Evolutionary conservation across 1,140 invertebrate genomes (phyloP), one percentile per base, ranked within the genome.

Genomic region (Lepidostoma basale): DNA sequence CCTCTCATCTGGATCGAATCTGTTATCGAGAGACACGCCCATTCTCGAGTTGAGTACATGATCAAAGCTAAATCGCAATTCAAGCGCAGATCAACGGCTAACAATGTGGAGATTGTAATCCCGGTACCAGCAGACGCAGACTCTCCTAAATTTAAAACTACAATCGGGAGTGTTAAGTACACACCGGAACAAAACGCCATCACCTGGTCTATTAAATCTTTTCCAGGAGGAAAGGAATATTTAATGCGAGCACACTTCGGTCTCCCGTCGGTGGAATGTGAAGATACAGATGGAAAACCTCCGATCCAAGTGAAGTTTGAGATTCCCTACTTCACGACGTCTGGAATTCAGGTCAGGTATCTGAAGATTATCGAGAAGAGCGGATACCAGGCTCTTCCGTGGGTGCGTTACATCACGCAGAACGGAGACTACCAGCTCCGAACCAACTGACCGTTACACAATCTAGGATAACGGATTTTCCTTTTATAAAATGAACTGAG

Each of bases 1-100:
- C 98, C 98, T 0, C 79, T 99, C 22, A 99, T 99, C 76, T 99
- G 98, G 98, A 98, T 99, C 71, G 98, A 99, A 79, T 98, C 97
- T 22, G 97, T 99, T 1, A 99, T 99, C 72, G 98, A 99, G 79
- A 88, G 96, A n/a, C 96, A 99, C 83, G 95, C 93, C 22, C 97
- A 99, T 81, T 98, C 96, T 68, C 84, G 98, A 59, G 96, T 99
- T 0, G 98, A 99, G 77, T 99, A 97, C 78, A 99, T 99, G 97
- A 97, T 99, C 14, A 99, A 99, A 82, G 98, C 98, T 0, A 98
- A 98, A 80, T 98, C 96, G 47, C 98, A 99, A 81, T 99, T 99
- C 77, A 99, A 99, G 81, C 85, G 97, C 33, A 85, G 97, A 40
- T 99, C 97, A 0, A 99, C 97, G 2, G 98, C 98, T 0, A 99